Percentiles rank a stretch among this genome's conserved stretches.
Conservation (phyloP, 2,113 vertebrate species). For the Osmerus eperlanus region DNA sequence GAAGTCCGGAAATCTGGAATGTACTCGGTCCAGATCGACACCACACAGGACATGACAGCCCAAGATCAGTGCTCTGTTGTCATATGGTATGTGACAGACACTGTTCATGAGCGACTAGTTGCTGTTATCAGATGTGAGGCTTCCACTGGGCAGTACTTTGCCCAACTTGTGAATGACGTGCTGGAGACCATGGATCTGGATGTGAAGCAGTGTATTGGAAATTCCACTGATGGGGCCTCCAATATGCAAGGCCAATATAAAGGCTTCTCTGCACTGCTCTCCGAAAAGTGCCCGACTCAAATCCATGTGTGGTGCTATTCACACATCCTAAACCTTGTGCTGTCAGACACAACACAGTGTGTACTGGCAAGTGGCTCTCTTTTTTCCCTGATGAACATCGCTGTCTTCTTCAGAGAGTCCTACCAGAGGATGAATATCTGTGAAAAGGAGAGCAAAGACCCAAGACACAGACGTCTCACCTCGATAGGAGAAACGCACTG, state of each 20-base stretch:
- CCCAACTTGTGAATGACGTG: constrained; percentile 4
- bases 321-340: constrained; percentile 17
- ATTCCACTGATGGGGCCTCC: constrained; percentile 19
- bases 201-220: background rate
- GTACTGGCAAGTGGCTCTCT: constrained; percentile 6
- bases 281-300: constrained; percentile 3
- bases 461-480: constrained; percentile 12
- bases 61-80: constrained; percentile 33
- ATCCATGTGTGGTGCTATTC: constrained; percentile 22
- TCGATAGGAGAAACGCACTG: constrained; percentile 24
- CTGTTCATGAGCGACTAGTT: constrained; percentile 17
- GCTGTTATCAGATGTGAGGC: constrained; percentile 16
- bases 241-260: constrained; percentile 27
- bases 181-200: constrained; percentile 2
- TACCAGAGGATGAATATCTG: constrained; percentile 12
- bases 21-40: constrained; percentile 23
- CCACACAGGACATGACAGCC: constrained; percentile 13
- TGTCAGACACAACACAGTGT: constrained; percentile 12
- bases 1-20: constrained; percentile 21
- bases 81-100: constrained; percentile 24
- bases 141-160: constrained; percentile 24
- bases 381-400: constrained; percentile 15
- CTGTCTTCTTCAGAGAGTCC: constrained; percentile 18
- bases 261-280: constrained; percentile 15
- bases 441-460: constrained; percentile 12